These are phyloP conservation scores for Punctoribates punctum DNA, from an alignment of 2,888 invertebrate species.

Conservation along the genomic window DNA sequence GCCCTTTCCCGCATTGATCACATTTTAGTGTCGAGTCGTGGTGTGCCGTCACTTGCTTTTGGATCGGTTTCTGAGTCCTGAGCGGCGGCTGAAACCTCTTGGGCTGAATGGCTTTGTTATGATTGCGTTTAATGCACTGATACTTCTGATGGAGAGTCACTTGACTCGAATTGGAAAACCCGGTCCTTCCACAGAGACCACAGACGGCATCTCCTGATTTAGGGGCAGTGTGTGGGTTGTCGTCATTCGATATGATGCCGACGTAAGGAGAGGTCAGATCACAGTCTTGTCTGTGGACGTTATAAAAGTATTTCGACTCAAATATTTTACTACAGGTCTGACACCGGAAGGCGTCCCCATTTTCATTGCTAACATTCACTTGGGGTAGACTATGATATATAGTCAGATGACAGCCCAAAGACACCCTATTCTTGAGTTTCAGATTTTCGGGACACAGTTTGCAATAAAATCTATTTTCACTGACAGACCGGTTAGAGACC, in stretches of 20 bases:
- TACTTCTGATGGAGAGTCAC: conserved; percentile 40
- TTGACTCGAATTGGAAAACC: conserved; percentile 15
- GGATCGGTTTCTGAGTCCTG: neutral
- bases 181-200: conserved; percentile 15
- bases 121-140: conserved; percentile 35
- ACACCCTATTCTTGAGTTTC: conserved; percentile 40
- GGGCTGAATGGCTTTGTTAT: neutral
- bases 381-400: conserved; percentile 41
- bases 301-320: conserved; percentile 41
- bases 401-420: conserved; percentile 41
- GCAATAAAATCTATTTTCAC: conserved; percentile 36
- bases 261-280: conserved; percentile 40
- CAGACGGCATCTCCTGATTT: neutral
- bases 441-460: conserved; percentile 36
- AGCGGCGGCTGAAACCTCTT: neutral
- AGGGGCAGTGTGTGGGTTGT: neutral
- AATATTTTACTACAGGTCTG: conserved; percentile 39
- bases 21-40: neutral
- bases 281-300: conserved; percentile 41
- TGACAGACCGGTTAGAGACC: too few species aligned
- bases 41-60: neutral
- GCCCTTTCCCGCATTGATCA: conserved; percentile 38
- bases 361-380: conserved; percentile 15
- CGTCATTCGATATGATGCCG: conserved; percentile 20
- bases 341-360: conserved; percentile 34